A percentile compares a stretch with the other conserved stretches of the same genome.
phyloP scores from a whole-genome alignment of 2,797 vertebrate species.

The Botia kubotai region DNA sequence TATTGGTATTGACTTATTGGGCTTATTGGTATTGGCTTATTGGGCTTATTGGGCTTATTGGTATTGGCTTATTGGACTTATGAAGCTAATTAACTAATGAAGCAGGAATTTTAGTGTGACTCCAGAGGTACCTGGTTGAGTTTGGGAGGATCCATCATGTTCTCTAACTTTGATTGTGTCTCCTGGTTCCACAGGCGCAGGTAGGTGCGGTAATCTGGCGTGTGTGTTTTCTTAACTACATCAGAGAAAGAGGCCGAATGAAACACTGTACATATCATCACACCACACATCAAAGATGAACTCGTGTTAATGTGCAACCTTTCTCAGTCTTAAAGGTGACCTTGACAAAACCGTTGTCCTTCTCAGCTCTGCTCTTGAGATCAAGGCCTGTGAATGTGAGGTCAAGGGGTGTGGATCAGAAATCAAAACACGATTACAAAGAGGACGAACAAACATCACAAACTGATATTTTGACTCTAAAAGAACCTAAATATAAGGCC shows the following conservation, averaged over 20 bases:
- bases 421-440: background rate
- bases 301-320: constrained; percentile 75
- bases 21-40: too few relatives aligned
- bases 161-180: constrained; percentile 85
- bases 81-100: too few relatives aligned
- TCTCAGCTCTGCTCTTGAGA: constrained; percentile 81
- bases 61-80: too few relatives aligned
- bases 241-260: constrained; percentile 31
- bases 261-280: background rate
- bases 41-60: too few relatives aligned
- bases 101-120: background rate
- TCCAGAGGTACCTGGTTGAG: constrained; percentile 86
- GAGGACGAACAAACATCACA: background rate
- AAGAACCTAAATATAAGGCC: background rate
- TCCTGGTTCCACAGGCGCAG: constrained; percentile 93
- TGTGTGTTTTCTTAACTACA: constrained; percentile 86
- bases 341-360: constrained; percentile 91
- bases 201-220: constrained; percentile 90
- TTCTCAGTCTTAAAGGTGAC: constrained; percentile 92
- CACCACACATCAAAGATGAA: background rate
- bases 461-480: too few relatives aligned
- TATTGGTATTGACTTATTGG: too few relatives aligned
- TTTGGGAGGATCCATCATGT: constrained; percentile 88
- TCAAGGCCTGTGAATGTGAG: constrained; percentile 75
- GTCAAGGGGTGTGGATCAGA: background rate